These are phyloP conservation scores for Eueides isabella DNA, from an alignment of 1,140 invertebrate species.

Conservation along the genomic window DNA sequence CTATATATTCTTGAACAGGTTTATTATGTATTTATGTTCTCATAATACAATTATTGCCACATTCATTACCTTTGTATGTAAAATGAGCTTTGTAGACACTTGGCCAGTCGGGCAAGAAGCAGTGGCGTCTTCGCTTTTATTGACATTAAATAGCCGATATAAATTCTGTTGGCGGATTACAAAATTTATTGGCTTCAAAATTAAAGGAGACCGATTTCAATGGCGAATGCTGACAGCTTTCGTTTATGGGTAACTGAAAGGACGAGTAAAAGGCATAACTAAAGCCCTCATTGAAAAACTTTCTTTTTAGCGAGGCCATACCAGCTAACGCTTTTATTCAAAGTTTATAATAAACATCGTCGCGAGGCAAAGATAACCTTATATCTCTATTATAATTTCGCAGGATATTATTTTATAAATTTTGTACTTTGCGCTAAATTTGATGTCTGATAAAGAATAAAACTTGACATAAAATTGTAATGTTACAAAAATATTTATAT, in stretches of 20 bases:
- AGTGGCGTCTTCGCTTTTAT: slow-evolving; percentile 61
- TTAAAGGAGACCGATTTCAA: slow-evolving; percentile 80
- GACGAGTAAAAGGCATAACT: slow-evolving; percentile 53
- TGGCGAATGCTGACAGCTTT: slow-evolving; percentile 69
- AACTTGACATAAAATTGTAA: not conserved
- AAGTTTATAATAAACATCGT: slow-evolving; percentile 8
- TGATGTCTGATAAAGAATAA: too few relatives aligned
- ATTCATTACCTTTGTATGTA: slow-evolving; percentile 69
- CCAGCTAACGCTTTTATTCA: slow-evolving; percentile 3
- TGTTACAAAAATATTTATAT: too few relatives aligned
- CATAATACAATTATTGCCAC: slow-evolving; percentile 56
- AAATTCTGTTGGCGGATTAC: slow-evolving; percentile 78
- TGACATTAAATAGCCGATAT: slow-evolving; percentile 79
- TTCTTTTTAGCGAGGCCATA: slow-evolving; percentile 49
- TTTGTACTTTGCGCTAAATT: too few relatives aligned
- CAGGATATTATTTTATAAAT: not conserved
- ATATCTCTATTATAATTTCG: not conserved
- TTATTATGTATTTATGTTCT: slow-evolving; percentile 31
- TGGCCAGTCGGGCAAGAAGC: slow-evolving; percentile 60
- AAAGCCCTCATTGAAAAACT: slow-evolving; percentile 59
- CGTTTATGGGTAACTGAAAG: slow-evolving; percentile 62
- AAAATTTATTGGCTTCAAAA: slow-evolving; percentile 79
- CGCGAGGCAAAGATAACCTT: not conserved
- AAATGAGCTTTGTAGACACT: slow-evolving; percentile 65
- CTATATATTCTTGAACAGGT: not conserved